phyloP scores from a whole-genome alignment of 2,797 vertebrate genomes.

The Lindbergichthys nudifrons region DNA sequence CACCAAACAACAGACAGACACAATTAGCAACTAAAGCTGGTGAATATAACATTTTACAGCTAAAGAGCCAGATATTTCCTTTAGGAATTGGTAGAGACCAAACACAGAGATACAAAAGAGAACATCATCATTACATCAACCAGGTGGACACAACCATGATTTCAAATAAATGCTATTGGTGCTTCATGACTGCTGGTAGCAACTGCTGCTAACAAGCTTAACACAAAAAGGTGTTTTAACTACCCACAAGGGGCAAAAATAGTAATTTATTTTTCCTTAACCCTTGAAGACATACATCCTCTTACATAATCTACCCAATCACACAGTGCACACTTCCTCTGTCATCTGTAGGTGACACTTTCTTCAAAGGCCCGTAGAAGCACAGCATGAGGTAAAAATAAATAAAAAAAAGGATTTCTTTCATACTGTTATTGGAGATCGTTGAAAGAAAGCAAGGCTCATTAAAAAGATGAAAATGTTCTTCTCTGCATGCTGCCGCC shows the following conservation, averaged over 20 bases:
- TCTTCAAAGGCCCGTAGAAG: conserved; percentile 15
- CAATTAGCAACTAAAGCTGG: too few relatives aligned
- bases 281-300: background rate
- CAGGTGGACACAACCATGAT: background rate
- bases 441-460: conserved; percentile 31
- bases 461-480: conserved; percentile 16
- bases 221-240: background rate
- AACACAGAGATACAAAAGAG: background rate
- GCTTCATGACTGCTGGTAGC: background rate
- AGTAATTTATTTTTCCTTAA: background rate
- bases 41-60: too few relatives aligned
- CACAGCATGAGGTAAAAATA: conserved; percentile 6
- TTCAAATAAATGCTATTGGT: background rate
- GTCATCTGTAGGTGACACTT: conserved; percentile 19
- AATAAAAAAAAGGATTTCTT: background rate
- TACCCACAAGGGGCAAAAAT: background rate
- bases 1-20: too few relatives aligned
- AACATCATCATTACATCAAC: background rate
- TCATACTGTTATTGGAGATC: conserved; percentile 1
- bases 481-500: background rate
- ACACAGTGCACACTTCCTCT: background rate
- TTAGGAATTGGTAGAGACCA: too few relatives aligned
- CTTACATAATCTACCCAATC: background rate
- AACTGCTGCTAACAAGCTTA: too few relatives aligned
- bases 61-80: background rate